Evolutionary conservation across 2,888 invertebrate species (phyloP).

Genomic region (Pelosia muscerda): DNA sequence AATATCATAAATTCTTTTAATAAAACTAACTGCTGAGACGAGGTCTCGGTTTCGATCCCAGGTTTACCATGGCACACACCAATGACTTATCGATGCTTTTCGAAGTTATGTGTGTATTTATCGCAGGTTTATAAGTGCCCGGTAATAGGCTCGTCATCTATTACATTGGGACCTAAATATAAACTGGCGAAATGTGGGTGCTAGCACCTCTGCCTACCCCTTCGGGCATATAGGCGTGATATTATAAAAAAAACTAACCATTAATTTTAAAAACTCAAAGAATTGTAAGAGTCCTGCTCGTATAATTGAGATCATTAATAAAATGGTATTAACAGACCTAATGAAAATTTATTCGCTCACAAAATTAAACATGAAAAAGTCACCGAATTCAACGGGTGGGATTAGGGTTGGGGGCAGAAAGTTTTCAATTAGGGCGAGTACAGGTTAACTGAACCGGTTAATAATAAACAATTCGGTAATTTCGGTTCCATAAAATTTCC

Average conservation of each 20-base stretch:
- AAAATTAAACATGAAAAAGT: slow-evolving; percentile 74
- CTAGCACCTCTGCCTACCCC: too few relatives aligned
- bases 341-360: slow-evolving; percentile 80
- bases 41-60: too few relatives aligned
- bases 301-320: slow-evolving; percentile 80
- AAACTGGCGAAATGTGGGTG: too few relatives aligned
- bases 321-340: slow-evolving; percentile 73
- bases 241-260: slow-evolving; percentile 28
- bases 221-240: too few relatives aligned
- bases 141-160: too few relatives aligned
- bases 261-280: slow-evolving; percentile 29
- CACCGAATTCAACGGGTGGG: slow-evolving; percentile 49
- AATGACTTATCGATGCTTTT: too few relatives aligned
- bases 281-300: slow-evolving; percentile 51
- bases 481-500: background rate
- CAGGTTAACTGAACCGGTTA: slow-evolving; percentile 5
- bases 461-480: background rate
- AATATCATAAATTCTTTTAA: background rate
- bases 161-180: too few relatives aligned
- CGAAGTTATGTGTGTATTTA: too few relatives aligned
- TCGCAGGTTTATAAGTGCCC: too few relatives aligned
- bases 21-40: slow-evolving; percentile 30
- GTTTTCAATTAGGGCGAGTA: slow-evolving; percentile 10
- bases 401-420: slow-evolving; percentile 31
- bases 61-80: too few relatives aligned